Conservation (phyloP, 2,888 invertebrate species). For the Tortricodes alternella region DNA sequence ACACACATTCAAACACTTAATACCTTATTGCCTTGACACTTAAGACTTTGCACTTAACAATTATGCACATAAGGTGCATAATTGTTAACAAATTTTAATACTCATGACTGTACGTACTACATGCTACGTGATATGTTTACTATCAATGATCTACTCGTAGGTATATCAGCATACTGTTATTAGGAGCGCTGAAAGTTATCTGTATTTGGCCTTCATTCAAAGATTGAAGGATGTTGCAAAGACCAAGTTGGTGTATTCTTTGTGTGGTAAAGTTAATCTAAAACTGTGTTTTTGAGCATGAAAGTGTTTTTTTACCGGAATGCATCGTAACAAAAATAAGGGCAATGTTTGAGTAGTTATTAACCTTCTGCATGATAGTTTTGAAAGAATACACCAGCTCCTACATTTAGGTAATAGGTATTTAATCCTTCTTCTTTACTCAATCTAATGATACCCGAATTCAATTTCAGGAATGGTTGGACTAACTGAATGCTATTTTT, state of each 20-base stretch:
- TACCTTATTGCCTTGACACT: too few relatives aligned
- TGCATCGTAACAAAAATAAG: too few relatives aligned
- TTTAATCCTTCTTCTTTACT: not conserved
- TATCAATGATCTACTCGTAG: too few relatives aligned
- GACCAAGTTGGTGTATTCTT: not conserved
- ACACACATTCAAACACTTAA: too few relatives aligned
- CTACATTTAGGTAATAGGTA: not conserved
- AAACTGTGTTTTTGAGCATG: not conserved
- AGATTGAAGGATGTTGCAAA: too few relatives aligned
- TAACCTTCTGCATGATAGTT: not conserved
- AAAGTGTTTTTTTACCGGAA: not conserved
- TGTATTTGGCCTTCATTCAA: too few relatives aligned
- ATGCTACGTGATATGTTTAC: too few relatives aligned
- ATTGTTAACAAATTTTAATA: too few relatives aligned
- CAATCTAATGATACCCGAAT: constrained; percentile 7
- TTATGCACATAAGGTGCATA: too few relatives aligned
- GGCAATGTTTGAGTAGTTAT: too few relatives aligned
- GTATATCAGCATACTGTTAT: not conserved
- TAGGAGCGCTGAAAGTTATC: not conserved
- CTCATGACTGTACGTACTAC: too few relatives aligned
- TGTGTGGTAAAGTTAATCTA: not conserved
- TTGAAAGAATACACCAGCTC: not conserved
- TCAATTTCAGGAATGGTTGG: constrained; percentile 75
- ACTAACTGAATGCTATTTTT: constrained; percentile 63
- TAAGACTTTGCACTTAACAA: too few relatives aligned